These are phyloP conservation scores for Gobionotothen gibberifrons DNA, from an alignment of 2,797 vertebrate genomes.

Conservation along the genomic window DNA sequence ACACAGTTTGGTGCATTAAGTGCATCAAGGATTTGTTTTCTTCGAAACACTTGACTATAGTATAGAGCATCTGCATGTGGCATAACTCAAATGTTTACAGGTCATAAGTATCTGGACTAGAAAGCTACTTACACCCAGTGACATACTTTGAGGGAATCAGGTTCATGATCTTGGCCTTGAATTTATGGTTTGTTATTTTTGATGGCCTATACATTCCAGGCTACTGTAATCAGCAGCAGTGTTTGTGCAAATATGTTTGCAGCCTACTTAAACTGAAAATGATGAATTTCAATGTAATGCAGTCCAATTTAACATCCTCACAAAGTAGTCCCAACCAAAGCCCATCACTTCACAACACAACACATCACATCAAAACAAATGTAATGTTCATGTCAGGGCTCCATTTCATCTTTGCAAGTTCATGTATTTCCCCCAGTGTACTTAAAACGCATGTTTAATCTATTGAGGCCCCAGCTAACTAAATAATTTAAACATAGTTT, in stretches of 20 bases:
- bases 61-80: neutral
- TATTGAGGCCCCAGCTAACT: neutral
- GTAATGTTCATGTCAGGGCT: neutral
- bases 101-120: neutral
- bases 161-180: neutral
- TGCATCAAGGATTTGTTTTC: neutral
- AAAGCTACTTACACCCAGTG: neutral
- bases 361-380: neutral
- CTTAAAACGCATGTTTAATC: neutral
- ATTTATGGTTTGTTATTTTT: conserved; percentile 11
- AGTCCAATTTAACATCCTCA: neutral
- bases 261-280: neutral
- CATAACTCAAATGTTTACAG: neutral
- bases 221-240: neutral
- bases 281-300: neutral
- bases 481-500: neutral
- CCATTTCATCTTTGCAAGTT: neutral
- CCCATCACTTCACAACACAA: neutral
- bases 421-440: neutral
- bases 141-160: neutral
- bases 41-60: neutral
- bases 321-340: neutral
- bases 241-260: conserved; percentile 8
- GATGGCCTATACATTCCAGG: conserved; percentile 1
- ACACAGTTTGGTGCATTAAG: conserved; percentile 16